Evolutionary conservation across 1,140 invertebrate genomes (phyloP), one percentile per base, ranked within the genome.

Genomic region (Caenorhabditis tropicalis): DNA sequence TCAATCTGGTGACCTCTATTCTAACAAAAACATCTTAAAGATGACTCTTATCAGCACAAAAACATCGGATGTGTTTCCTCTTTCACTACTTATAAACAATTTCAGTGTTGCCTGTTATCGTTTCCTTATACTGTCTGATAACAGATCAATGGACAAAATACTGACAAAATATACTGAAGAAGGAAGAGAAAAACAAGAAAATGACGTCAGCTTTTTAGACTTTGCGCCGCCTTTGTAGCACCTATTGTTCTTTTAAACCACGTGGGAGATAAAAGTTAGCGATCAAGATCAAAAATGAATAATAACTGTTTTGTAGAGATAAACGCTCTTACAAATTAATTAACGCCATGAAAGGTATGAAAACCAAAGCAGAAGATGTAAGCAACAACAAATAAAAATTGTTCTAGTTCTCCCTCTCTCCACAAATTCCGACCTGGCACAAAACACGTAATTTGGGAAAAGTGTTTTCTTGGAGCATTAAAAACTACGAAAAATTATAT

Each of bases 151-250:
- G 58, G 31, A 65, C 58, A 65, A 36, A 60, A 60, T 33, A 60
- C 29, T 19, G 58, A 10, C 58, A 60, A 60, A 65, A 65, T 65
- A 65, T 19, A 65, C 31, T 36, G 24, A 27, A 0, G 21, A 65
- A 65, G 58, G 12, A 36, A 36, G 58, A n/a, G n/a, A 33, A 65
- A 65, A 65, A 65, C 58, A 65, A 65, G 58, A 65, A 65, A 65
- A n/a, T 65, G 58, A 65, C 58, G 58, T 65, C 58, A 36, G 58
- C 58, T 65, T 65, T 65, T 65, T 36, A 16, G 31, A 65, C 31
- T 65, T 33, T n/a, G 58, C 58, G 58, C 58, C 58, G 58, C 31
- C 58, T 21, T 7, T 36, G 9, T 65, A 31, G n/a, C 19, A 33
- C 29, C 29, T 65, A 19, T 65, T 65, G 58, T 65, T 65, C 58